Evolutionary conservation across 2,888 invertebrate species (phyloP), one percentile per base, ranked within the genome.

Genomic region (Melipona beecheii): DNA sequence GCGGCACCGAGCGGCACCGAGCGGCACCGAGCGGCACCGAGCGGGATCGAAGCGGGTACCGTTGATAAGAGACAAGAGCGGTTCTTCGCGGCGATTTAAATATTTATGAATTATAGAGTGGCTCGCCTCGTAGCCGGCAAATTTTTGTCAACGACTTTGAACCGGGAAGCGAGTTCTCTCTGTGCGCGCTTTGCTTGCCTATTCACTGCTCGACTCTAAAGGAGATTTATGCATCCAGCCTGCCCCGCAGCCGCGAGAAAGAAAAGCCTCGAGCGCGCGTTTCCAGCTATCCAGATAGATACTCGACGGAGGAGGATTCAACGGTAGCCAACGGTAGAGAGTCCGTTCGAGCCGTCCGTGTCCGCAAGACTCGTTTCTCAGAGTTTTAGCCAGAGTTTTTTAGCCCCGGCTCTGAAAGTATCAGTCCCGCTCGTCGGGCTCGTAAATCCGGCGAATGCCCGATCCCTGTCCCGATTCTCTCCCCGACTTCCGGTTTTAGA

Each of bases 401-500:
- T 15, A n/a, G n/a, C 4, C n/a, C 0, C 15, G 5, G 56, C 13
- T 0, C 2, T 13, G 6, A 43, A 2, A 43, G 11, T 43, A 9
- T 43, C 43, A 11, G 43, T 43, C 43, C 9, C 43, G 43, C 43
- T 43, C 11, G 43, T 11, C 43, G 43, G 9, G 56, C 15, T 74
- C 65, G 82, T 60, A 65, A 66, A 68, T 58, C 24, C n/a, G 24
- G 21, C 72, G 77, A 66, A 43, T 24, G 60, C 1, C 1, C 24
- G 19, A 9, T 4, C 50, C 36, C 27, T 43, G 52, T n/a, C 31
- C 49, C 1, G 36, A 27, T 52, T 52, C 64, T 65, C 70, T 11
- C 56, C 0, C 24, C 70, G 88, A 93, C 93, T 93, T 93, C 93
- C 93, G 93, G 93, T 92, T 93, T 92, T 82, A 89, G 82, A 77